Conservation (phyloP, 2,797 vertebrate genomes). For the Picus viridis region DNA sequence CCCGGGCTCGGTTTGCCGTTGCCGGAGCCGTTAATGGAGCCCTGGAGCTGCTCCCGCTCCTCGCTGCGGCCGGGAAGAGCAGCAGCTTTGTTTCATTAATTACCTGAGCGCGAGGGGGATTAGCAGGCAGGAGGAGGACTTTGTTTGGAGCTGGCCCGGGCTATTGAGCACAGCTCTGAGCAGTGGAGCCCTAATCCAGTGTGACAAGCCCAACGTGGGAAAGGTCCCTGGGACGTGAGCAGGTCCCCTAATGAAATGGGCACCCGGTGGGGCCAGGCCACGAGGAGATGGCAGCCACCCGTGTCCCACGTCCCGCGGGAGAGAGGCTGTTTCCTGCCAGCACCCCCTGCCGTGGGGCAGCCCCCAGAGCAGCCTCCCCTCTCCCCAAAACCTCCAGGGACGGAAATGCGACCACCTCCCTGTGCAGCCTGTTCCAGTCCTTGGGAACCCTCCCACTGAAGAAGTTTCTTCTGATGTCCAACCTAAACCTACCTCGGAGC, state of each 20-base stretch:
- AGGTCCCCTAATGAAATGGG: constrained; percentile 77
- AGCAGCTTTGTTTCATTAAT: constrained; percentile 40
- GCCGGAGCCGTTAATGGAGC: not conserved
- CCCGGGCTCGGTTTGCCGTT: not conserved
- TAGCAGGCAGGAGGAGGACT: not conserved
- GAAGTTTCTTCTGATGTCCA: no score
- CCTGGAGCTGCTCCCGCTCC: not conserved
- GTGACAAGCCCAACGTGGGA: constrained; percentile 76
- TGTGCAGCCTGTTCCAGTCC: no score
- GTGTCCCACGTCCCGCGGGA: rapidly evolving
- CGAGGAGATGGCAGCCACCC: rapidly evolving
- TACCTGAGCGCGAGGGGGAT: not conserved
- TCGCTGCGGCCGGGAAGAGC: not conserved
- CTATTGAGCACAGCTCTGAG: not conserved
- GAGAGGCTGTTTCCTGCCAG: not conserved
- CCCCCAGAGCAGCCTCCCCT: not conserved
- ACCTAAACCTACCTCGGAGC: no score
- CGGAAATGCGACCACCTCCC: no score
- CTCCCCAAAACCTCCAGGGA: not conserved
- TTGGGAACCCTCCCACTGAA: no score
- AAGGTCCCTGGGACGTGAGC: constrained; percentile 71
- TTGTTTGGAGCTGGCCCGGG: not conserved
- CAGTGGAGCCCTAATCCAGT: constrained; percentile 7
- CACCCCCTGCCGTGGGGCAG: not conserved
- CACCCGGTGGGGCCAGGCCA: not conserved